Evolutionary conservation across 2,888 invertebrate species (phyloP).

Genomic region (Idaea biselata): DNA sequence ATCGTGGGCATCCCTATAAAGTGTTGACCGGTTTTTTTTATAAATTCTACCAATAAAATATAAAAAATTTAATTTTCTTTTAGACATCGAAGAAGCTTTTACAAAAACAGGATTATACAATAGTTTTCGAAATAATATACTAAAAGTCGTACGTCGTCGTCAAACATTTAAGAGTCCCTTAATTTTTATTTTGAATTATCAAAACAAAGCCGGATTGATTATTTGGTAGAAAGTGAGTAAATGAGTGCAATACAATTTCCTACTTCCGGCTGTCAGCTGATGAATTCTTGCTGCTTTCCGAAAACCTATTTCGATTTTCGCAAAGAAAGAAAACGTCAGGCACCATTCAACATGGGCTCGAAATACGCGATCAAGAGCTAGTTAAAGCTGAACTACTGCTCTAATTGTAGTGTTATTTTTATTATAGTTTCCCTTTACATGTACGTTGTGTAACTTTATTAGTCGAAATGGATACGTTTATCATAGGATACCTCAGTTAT

Average conservation of each 20-base stretch:
- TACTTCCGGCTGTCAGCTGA: conserved; percentile 80
- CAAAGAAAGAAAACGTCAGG: conserved; percentile 78
- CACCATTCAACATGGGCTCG: conserved; percentile 81
- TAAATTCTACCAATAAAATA: no score
- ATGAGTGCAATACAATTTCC: conserved; percentile 25
- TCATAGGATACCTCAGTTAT: conserved; percentile 75
- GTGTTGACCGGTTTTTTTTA: no score
- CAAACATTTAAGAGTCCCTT: no score
- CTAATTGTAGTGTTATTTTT: conserved; percentile 80
- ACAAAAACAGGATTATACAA: no score
- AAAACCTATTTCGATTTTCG: conserved; percentile 78
- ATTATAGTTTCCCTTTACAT: conserved; percentile 78
- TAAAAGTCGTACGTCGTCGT: no score
- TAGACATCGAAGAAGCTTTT: no score
- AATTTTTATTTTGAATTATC: no score
- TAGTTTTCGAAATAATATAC: no score
- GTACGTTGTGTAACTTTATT: conserved; percentile 80
- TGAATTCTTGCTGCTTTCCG: conserved; percentile 66
- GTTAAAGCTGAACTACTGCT: conserved; percentile 80
- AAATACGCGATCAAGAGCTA: conserved; percentile 80
- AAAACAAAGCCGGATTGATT: no score
- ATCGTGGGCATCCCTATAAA: no score
- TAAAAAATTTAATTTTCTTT: no score
- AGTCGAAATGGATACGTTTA: conserved; percentile 80
- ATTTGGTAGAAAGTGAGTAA: not conserved